Evolutionary conservation across 2,113 vertebrate species (phyloP).

Genomic region (Toxostoma redivivum): DNA sequence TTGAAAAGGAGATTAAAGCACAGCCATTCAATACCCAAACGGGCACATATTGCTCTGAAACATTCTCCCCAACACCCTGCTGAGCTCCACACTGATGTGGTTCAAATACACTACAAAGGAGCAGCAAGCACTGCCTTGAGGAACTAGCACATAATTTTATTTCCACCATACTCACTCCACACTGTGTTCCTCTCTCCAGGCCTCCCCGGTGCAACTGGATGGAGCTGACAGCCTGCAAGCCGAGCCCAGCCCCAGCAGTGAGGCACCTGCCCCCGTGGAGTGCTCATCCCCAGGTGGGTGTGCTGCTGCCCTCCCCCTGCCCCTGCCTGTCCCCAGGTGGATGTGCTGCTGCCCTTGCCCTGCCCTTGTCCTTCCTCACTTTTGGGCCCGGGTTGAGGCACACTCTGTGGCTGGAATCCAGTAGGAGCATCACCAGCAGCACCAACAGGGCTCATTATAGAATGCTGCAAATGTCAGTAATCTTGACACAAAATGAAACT

Average conservation of each 20-base stretch:
- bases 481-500: neutral
- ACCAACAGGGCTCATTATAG: neutral
- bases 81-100: neutral
- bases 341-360: neutral
- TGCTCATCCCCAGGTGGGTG: conserved; percentile 60
- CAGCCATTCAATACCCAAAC: neutral
- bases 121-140: neutral
- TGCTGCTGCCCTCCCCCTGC: neutral
- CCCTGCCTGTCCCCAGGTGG: neutral
- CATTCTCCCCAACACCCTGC: neutral
- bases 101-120: neutral
- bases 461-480: neutral
- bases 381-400: fast-evolving
- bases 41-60: neutral
- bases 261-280: neutral
- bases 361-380: neutral
- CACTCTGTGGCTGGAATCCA: fast-evolving
- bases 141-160: neutral
- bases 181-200: conserved; percentile 8
- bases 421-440: neutral
- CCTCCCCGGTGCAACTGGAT: neutral
- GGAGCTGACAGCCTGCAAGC: neutral
- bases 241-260: neutral
- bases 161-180: neutral
- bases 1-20: conserved; percentile 20